A percentile compares a stretch with the other conserved stretches of the same genome.
Conservation (phyloP, 2,888 invertebrate genomes). For the Aphelenchoides bicaudatus region DNA sequence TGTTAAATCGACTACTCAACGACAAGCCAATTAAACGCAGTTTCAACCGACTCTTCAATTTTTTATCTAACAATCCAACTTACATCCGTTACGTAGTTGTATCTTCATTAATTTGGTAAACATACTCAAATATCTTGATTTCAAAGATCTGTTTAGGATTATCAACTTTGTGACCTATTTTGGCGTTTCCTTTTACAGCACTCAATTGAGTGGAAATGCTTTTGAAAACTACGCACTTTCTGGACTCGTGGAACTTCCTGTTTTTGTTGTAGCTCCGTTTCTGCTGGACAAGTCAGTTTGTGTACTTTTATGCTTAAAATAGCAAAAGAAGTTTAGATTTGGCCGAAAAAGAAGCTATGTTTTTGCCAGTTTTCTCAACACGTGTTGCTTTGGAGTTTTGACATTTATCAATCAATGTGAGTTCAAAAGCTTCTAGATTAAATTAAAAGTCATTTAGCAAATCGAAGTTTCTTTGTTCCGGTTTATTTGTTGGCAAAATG, state of each 20-base stretch:
- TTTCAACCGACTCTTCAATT: neutral
- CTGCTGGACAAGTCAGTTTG: slow-evolving; percentile 23
- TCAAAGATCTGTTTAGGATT: slow-evolving; percentile 20
- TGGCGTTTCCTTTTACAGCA: slow-evolving; percentile 23
- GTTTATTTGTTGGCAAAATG: slow-evolving; percentile 27
- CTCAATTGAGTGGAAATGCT: slow-evolving; percentile 18
- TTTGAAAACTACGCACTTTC: slow-evolving; percentile 24
- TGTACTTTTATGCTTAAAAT: neutral
- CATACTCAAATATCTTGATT: neutral
- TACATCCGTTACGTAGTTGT: neutral
- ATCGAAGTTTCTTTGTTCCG: slow-evolving; percentile 12
- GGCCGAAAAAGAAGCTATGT: slow-evolving; percentile 21
- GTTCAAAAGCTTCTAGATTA: neutral
- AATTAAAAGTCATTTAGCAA: slow-evolving; percentile 12
- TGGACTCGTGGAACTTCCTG: slow-evolving; percentile 30
- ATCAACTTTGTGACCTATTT: slow-evolving; percentile 20
- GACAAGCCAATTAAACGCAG: neutral
- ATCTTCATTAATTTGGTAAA: neutral
- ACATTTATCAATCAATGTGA: slow-evolving; percentile 17
- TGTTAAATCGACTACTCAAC: neutral
- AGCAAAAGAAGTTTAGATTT: slow-evolving; percentile 13
- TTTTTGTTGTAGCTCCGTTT: slow-evolving; percentile 23
- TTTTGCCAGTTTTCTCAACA: slow-evolving; percentile 18
- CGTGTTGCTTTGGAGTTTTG: neutral
- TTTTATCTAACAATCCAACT: neutral